A percentile compares a stretch with the other conserved stretches of the same genome.
Evolutionary conservation across 2,113 vertebrate genomes (phyloP).

Genomic region (Poeciliopsis prolifica): DNA sequence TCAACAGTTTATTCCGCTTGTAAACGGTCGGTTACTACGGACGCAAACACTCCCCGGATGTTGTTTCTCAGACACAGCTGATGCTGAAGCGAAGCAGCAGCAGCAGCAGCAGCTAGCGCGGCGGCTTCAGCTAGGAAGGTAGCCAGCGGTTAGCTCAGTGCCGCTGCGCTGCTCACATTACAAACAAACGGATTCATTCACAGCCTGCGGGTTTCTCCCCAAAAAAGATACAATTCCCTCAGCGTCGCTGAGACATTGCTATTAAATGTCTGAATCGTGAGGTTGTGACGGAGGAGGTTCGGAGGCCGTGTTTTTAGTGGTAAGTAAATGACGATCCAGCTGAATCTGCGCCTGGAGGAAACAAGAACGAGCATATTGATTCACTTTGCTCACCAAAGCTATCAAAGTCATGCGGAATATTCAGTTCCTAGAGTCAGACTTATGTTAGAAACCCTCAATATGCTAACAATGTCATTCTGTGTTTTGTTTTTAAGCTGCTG

Average conservation of each 20-base stretch:
- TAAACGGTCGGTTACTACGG: conserved; percentile 54
- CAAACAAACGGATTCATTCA: not conserved
- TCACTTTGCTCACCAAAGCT: not conserved
- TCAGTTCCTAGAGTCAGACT: not conserved
- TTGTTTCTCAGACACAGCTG: conserved; percentile 60
- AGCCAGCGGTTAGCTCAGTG: conserved; percentile 44
- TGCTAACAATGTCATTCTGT: not conserved
- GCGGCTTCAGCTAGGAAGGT: conserved; percentile 39
- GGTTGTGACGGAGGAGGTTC: conserved; percentile 42
- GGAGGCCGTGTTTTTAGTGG: conserved; percentile 54
- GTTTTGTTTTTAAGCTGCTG: conserved; percentile 20
- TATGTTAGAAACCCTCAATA: not conserved
- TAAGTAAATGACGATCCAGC: conserved; percentile 35
- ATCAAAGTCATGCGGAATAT: not conserved
- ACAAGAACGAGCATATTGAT: conserved; percentile 11
- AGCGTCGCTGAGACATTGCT: not conserved
- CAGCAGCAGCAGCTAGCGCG: conserved; percentile 39
- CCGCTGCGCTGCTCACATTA: conserved; percentile 11
- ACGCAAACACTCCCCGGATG: conserved; percentile 61
- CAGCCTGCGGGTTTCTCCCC: not conserved
- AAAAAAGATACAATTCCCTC: conserved; percentile 2
- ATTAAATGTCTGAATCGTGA: conserved; percentile 43
- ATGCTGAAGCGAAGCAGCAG: conserved; percentile 30
- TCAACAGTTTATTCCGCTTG: not conserved
- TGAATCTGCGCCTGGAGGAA: conserved; percentile 28